Evolutionary conservation across 2,797 vertebrate genomes (phyloP), one percentile per base, ranked within the genome.

Genomic region (Bradypus variegatus): DNA sequence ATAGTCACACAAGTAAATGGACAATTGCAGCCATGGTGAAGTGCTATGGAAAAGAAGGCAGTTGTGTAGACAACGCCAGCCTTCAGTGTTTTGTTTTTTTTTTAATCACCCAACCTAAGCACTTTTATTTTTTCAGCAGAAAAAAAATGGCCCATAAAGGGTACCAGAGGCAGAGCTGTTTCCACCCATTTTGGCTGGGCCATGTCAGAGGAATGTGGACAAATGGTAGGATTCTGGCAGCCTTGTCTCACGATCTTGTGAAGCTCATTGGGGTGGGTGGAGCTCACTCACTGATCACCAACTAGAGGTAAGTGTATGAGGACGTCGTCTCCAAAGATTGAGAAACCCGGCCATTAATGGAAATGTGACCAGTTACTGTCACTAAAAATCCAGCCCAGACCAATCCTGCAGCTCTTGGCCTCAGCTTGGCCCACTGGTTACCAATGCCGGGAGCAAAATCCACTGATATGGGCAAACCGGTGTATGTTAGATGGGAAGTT

Each of bases 251-350:
- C 41, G 33, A n/a, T 33, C 58, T 9, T 81, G 58, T 41, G 18
- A 55, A 21, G 41, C 64, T 65, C 55, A 75, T 16, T 3, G 1
- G 53, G 60, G 9, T 53, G 7, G 12, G 29, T 31, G 45, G 38
- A 80, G 58, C 18, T 87, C 36, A 62, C 18, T 87, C 36, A 58
- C 0, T 27, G 55, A 60, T 31, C n/a, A 19, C 65, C 33, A 62
- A 84, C 36, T 19, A 41, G 88, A 58, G 45, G 16, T n/a, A 29
- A 77, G 19, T 8, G 3, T 15, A 2, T 3, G 5, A 86, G 45
- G 64, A 88, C 79, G 48, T 70, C 91, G 31, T 82, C 65, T 48
- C 84, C 81, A 69, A 86, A 81, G 64, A 62, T 84, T 25, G 13
- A 85, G 50, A 81, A 58, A 36, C 21, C 80, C 72, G 21, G 60